A percentile compares a stretch with the other conserved stretches of the same genome.
Evolutionary conservation across 2,113 vertebrate species (phyloP).

Genomic region (Elachura formosa): DNA sequence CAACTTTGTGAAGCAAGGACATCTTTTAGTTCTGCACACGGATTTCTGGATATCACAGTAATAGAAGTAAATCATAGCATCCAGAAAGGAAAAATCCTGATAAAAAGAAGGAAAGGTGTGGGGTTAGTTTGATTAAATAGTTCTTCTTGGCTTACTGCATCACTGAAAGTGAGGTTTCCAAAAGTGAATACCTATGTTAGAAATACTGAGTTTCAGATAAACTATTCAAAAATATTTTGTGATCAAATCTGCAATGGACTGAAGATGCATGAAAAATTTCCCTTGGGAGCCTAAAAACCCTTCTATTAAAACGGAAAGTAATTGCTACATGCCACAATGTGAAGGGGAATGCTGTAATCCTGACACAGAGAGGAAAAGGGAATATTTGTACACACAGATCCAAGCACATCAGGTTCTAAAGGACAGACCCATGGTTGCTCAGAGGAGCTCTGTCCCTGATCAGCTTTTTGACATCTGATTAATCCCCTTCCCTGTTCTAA

Average conservation of each 20-base stretch:
- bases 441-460: neutral
- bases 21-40: neutral
- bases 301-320: neutral
- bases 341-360: neutral
- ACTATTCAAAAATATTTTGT: neutral
- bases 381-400: neutral
- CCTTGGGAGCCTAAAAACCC: neutral
- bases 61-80: neutral
- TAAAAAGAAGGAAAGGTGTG: neutral
- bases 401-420: neutral
- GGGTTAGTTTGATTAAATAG: neutral
- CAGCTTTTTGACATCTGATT: neutral
- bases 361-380: neutral
- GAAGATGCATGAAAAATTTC: neutral
- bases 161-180: neutral
- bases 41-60: neutral
- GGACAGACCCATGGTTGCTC: neutral
- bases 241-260: neutral
- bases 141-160: neutral
- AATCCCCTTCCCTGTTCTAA: neutral
- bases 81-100: neutral
- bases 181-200: neutral
- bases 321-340: neutral
- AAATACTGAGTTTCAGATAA: constrained; percentile 12
- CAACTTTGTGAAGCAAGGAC: neutral